Conservation (phyloP, 2,888 invertebrate species). For the Diabrotica balteata region DNA sequence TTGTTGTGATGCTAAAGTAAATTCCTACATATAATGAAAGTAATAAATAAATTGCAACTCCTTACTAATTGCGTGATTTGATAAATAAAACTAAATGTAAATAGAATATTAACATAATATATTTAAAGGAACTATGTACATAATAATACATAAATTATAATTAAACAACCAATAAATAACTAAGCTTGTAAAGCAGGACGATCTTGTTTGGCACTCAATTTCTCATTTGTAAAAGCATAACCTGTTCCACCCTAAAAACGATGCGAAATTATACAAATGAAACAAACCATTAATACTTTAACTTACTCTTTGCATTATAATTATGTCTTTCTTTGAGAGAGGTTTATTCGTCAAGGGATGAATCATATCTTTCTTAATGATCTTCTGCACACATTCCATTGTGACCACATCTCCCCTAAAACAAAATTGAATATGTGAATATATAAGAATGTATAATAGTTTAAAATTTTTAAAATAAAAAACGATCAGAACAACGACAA, state of each 20-base stretch:
- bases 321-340: constrained; percentile 89
- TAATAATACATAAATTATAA: no score
- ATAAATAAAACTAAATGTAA: no score
- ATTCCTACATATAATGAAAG: no score
- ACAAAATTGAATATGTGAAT: constrained; percentile 39
- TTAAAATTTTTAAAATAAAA: no score
- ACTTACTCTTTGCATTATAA: constrained; percentile 83
- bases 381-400: constrained; percentile 93
- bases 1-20: no score
- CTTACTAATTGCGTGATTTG: no score
- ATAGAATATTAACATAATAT: no score
- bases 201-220: constrained; percentile 82
- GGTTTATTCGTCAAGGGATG: constrained; percentile 91
- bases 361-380: constrained; percentile 95
- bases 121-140: no score
- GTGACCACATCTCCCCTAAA: constrained; percentile 93
- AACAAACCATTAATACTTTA: neutral
- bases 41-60: no score
- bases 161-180: constrained; percentile 32
- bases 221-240: constrained; percentile 85
- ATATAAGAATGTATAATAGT: no score
- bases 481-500: no score
- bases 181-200: constrained; percentile 85
- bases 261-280: constrained; percentile 2
- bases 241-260: constrained; percentile 89